Conservation (phyloP, 1,140 invertebrate species). For the Drosophila ananassae region DNA sequence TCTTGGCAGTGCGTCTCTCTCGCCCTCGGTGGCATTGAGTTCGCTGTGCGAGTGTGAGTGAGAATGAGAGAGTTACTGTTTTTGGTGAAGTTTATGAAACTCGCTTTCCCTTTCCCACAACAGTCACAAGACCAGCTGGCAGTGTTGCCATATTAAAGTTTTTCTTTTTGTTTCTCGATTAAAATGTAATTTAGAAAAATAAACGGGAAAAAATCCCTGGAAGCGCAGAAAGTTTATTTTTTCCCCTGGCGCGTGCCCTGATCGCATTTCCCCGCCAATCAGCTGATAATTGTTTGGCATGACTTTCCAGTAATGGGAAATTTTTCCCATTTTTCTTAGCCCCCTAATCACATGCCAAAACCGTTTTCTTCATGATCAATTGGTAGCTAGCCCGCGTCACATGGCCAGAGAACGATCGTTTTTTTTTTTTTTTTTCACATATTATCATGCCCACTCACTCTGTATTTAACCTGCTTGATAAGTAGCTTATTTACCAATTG, state of each 20-base stretch:
- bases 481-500: conserved; percentile 77
- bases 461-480: conserved; percentile 55
- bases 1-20: conserved; percentile 48
- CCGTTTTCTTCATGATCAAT: conserved; percentile 60
- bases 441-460: conserved; percentile 60
- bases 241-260: background rate
- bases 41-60: conserved; percentile 20
- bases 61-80: conserved; percentile 55
- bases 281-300: conserved; percentile 41
- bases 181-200: too few relatives aligned
- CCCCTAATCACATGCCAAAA: conserved; percentile 67
- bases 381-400: conserved; percentile 49
- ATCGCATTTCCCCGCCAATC: conserved; percentile 7
- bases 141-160: conserved; percentile 69
- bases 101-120: conserved; percentile 65
- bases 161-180: conserved; percentile 11
- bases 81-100: conserved; percentile 67
- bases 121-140: conserved; percentile 68
- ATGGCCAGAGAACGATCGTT: conserved; percentile 45
- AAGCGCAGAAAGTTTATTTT: too few relatives aligned
- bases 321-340: background rate
- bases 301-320: background rate
- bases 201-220: too few relatives aligned
- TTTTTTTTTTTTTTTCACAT: conserved; percentile 13
- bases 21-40: conserved; percentile 34